Conservation (phyloP, 2,113 vertebrate genomes). For the Odontesthes bonariensis region DNA sequence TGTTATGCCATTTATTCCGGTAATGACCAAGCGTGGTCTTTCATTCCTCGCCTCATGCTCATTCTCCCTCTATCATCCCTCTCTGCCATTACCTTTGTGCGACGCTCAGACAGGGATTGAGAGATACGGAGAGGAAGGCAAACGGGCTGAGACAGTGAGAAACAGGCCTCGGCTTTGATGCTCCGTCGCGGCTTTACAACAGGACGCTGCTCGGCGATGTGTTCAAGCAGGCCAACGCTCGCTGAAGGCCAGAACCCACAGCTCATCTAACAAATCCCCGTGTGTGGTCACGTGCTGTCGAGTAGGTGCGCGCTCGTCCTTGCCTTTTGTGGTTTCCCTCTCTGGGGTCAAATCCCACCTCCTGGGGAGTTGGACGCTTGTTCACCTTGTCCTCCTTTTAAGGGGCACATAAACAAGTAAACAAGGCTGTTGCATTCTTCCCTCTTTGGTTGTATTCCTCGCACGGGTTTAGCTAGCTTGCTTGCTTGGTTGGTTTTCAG, state of each 20-base stretch:
- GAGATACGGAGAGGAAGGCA: constrained; percentile 22
- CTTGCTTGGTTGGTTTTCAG: constrained; percentile 56
- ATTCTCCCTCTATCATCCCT: constrained; percentile 39
- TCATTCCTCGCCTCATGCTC: constrained; percentile 59
- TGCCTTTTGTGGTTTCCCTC: constrained; percentile 39
- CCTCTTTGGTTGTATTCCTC: constrained; percentile 58
- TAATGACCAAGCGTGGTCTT: constrained; percentile 65
- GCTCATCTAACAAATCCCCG: constrained; percentile 27
- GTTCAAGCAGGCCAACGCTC: constrained; percentile 25
- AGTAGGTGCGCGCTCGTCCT: constrained; percentile 16
- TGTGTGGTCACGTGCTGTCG: constrained; percentile 5
- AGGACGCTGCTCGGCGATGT: constrained; percentile 56
- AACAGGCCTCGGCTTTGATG: constrained; percentile 58
- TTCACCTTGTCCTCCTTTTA: constrained; percentile 64
- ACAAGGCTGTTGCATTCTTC: constrained; percentile 44
- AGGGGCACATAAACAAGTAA: constrained; percentile 57
- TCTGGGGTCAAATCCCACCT: constrained; percentile 14
- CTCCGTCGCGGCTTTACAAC: constrained; percentile 57
- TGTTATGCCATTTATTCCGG: constrained; percentile 75
- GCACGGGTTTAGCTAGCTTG: constrained; percentile 46
- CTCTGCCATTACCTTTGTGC: constrained; percentile 40
- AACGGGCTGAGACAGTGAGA: constrained; percentile 33
- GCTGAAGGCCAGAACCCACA: constrained; percentile 26
- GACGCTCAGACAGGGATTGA: constrained; percentile 35
- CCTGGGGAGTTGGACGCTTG: constrained; percentile 29